phyloP scores from a whole-genome alignment of 1,140 invertebrate species.

The Rhagoletis zephyria region DNA sequence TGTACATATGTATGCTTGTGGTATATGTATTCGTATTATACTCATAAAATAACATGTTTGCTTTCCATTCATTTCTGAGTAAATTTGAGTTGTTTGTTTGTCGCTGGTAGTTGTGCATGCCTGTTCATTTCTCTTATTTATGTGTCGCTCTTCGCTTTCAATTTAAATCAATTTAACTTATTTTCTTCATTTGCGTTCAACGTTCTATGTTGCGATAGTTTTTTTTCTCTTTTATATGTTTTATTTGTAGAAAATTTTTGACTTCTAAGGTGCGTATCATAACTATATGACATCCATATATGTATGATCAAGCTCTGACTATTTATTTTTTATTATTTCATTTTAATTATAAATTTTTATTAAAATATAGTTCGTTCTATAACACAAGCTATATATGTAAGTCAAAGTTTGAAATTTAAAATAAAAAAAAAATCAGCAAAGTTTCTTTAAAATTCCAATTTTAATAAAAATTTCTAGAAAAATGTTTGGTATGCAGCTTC shows the following conservation, averaged over 20 bases:
- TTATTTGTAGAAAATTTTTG: slow-evolving; percentile 38
- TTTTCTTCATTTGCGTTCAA: slow-evolving; percentile 22
- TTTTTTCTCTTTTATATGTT: slow-evolving; percentile 14
- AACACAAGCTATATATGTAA: too few relatives aligned
- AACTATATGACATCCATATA: too few relatives aligned
- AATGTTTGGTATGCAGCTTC: too few relatives aligned
- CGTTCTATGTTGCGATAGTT: background rate
- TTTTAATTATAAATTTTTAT: too few relatives aligned
- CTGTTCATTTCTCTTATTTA: slow-evolving; percentile 36
- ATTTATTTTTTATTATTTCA: too few relatives aligned
- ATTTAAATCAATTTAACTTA: slow-evolving; percentile 57
- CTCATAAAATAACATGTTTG: background rate
- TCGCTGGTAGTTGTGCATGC: background rate
- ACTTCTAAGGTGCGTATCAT: background rate
- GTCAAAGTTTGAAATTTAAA: too few relatives aligned
- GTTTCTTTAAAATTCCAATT: too few relatives aligned
- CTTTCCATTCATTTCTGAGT: background rate
- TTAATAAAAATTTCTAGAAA: too few relatives aligned
- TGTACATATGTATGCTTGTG: background rate
- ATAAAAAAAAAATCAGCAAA: too few relatives aligned
- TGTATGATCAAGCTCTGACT: too few relatives aligned
- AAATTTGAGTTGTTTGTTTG: slow-evolving; percentile 23
- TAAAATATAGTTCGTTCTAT: too few relatives aligned
- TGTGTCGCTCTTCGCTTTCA: slow-evolving; percentile 33
- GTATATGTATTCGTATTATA: background rate